phyloP scores from a whole-genome alignment of 1,140 invertebrate species.

The Hormaphis cornu region DNA sequence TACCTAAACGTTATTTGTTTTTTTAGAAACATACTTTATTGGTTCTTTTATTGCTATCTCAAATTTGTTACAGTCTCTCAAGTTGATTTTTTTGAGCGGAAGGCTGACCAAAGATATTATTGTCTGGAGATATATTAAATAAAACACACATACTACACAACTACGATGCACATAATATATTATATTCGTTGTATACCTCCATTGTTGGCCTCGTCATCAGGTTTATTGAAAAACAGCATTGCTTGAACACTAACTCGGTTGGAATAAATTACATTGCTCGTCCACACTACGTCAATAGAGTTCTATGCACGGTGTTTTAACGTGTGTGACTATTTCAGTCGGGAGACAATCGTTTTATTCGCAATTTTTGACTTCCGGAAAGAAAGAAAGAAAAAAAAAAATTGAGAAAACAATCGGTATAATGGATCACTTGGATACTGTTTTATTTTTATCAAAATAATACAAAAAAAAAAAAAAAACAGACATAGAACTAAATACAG shows the following conservation, averaged over 20 bases:
- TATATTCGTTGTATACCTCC: neutral
- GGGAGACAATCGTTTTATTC: too few relatives aligned
- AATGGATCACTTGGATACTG: neutral
- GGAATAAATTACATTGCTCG: neutral
- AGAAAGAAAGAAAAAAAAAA: neutral
- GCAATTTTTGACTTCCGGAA: neutral
- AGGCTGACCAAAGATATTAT: neutral
- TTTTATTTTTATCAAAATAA: neutral
- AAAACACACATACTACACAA: neutral
- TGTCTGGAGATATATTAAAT: neutral
- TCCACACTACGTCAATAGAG: neutral
- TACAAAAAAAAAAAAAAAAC: neutral
- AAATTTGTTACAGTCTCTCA: too few relatives aligned
- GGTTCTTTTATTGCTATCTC: too few relatives aligned
- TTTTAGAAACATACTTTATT: too few relatives aligned
- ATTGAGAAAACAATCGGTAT: neutral
- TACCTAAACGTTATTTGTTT: too few relatives aligned
- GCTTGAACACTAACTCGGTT: neutral
- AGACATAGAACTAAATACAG: neutral
- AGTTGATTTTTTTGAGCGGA: too few relatives aligned
- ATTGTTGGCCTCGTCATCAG: neutral
- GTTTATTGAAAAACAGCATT: neutral
- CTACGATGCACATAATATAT: too few relatives aligned
- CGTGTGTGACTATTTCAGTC: too few relatives aligned
- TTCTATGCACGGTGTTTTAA: too few relatives aligned